phyloP scores from a whole-genome alignment of 1,140 invertebrate species.

The Solen grandis region DNA sequence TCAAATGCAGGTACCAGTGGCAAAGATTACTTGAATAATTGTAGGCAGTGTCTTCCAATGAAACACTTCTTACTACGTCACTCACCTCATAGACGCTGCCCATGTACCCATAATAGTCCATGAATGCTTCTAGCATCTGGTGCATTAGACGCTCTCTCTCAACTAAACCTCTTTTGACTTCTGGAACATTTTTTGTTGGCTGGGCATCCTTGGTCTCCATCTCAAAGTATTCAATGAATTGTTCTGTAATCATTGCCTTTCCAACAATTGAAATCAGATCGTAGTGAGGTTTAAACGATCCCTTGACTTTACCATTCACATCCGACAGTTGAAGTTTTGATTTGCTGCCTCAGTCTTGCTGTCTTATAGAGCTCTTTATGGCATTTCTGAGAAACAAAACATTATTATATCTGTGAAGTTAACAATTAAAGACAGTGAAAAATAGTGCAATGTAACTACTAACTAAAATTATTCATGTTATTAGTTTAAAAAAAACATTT shows the following conservation, averaged over 20 bases:
- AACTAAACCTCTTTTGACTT: too few species aligned
- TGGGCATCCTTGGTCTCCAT: not conserved
- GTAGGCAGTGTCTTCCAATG: too few species aligned
- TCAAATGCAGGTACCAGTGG: not conserved
- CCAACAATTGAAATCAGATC: not conserved
- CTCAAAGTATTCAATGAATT: not conserved
- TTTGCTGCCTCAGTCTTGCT: not conserved
- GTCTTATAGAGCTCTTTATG: not conserved
- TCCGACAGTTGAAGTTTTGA: not conserved
- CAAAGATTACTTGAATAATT: not conserved
- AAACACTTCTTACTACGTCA: too few species aligned
- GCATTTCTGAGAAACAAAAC: slow-evolving; percentile 12
- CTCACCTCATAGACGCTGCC: too few species aligned
- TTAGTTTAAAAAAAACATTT: too few species aligned
- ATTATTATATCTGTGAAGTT: not conserved
- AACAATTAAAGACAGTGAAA: too few species aligned
- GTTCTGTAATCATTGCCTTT: not conserved
- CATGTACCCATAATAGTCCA: too few species aligned
- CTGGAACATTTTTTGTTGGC: too few species aligned
- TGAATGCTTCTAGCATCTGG: too few species aligned
- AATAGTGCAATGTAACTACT: too few species aligned
- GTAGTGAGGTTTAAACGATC: not conserved
- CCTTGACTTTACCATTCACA: not conserved
- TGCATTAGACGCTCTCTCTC: too few species aligned
- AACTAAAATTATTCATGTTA: too few species aligned